A percentile compares a stretch with the other conserved stretches of the same genome.
Conservation (phyloP, 2,797 vertebrate genomes). For the Myripristis jacobus region DNA sequence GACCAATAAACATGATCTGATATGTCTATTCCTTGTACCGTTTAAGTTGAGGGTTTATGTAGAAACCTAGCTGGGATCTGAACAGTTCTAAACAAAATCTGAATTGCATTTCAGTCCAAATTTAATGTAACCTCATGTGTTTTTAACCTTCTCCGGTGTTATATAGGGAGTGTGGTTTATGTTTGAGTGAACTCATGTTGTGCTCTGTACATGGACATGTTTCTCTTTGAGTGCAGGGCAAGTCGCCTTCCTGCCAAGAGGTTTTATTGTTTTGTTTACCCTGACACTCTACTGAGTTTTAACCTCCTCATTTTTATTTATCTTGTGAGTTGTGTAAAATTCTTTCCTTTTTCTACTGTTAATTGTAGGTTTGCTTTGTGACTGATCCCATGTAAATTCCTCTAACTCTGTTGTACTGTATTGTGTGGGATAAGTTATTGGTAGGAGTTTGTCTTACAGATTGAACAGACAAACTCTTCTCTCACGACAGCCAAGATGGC, state of each 20-base stretch:
- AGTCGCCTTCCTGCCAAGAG: slow-evolving; percentile 50
- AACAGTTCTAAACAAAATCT: too few species aligned
- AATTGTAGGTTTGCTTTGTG: slow-evolving; percentile 7
- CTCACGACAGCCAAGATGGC: too few species aligned
- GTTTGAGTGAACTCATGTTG: not conserved
- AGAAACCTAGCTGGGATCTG: too few species aligned
- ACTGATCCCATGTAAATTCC: slow-evolving; percentile 2
- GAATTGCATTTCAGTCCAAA: too few species aligned
- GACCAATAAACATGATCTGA: too few species aligned
- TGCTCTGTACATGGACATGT: not conserved
- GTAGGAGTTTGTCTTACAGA: too few species aligned
- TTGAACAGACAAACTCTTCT: too few species aligned
- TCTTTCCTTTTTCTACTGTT: not conserved
- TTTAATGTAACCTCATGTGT: too few species aligned
- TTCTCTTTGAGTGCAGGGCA: slow-evolving; percentile 29
- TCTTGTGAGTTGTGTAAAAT: slow-evolving; percentile 14
- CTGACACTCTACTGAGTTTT: slow-evolving; percentile 35
- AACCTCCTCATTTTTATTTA: not conserved
- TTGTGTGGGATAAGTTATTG: not conserved
- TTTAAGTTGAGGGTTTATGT: too few species aligned
- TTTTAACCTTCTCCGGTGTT: not conserved
- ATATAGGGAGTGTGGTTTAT: not conserved
- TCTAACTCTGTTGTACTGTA: slow-evolving; percentile 10
- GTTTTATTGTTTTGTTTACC: slow-evolving; percentile 64
- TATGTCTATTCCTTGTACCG: too few species aligned